A percentile compares a stretch with the other conserved stretches of the same genome.
phyloP scores from a whole-genome alignment of 2,797 vertebrate species.

The Moxostoma hubbsi region DNA sequence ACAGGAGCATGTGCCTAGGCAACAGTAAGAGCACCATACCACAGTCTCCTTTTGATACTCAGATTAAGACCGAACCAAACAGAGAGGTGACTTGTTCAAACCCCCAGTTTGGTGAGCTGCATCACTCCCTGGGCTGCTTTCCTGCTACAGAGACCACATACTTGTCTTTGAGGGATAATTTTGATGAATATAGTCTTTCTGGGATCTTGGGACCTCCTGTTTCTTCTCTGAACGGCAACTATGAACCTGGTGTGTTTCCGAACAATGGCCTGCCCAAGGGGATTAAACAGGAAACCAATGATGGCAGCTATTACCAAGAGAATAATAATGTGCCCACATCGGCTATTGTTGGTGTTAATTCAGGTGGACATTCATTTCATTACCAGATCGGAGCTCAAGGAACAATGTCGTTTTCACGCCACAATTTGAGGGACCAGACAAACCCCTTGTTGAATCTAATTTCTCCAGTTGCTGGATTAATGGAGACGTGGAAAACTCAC shows the following conservation, averaged over 20 bases:
- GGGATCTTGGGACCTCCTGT: constrained; percentile 97
- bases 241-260: constrained; percentile 89
- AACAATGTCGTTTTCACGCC: constrained; percentile 94
- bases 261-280: constrained; percentile 86
- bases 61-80: constrained; percentile 92
- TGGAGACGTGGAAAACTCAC: constrained; percentile 95
- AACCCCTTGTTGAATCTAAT: constrained; percentile 97
- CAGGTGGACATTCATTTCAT: constrained; percentile 98
- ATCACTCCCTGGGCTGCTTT: constrained; percentile 86
- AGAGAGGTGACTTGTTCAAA: constrained; percentile 91
- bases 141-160: constrained; percentile 93
- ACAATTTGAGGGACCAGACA: constrained; percentile 90
- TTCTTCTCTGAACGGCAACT: constrained; percentile 89
- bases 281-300: constrained; percentile 95
- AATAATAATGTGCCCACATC: constrained; percentile 89
- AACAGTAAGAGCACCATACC: constrained; percentile 80
- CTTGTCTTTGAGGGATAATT: constrained; percentile 97
- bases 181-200: constrained; percentile 97
- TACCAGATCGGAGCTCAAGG: constrained; percentile 99
- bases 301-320: constrained; percentile 94
- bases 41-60: constrained; percentile 84
- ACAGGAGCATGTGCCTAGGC: constrained; percentile 89
- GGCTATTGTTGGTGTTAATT: constrained; percentile 98
- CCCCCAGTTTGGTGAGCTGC: constrained; percentile 83
- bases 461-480: constrained; percentile 90